Percentiles rank a stretch among this genome's conserved stretches.
These are phyloP conservation scores for Leuctra nigra DNA, from an alignment of 2,888 invertebrate genomes.

Conservation along the genomic window DNA sequence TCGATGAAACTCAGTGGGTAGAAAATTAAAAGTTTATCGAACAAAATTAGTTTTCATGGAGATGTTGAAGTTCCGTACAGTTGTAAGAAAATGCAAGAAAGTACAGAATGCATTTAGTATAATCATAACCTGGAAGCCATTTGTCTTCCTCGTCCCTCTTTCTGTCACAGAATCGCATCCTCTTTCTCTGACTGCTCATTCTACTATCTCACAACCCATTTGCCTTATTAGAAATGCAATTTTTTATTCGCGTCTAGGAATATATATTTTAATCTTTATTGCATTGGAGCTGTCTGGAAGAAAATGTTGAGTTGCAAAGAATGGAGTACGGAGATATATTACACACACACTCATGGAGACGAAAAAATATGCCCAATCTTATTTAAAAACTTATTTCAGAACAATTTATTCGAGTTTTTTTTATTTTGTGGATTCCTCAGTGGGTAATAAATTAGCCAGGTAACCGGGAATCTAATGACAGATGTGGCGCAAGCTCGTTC, in stretches of 20 bases:
- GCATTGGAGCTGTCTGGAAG: conserved; percentile 8
- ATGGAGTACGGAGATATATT: not conserved
- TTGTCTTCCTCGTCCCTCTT: too few relatives aligned
- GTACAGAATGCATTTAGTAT: too few relatives aligned
- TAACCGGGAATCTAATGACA: conserved; percentile 11
- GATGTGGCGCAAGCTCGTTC: conserved; percentile 9
- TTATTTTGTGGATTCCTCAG: conserved; percentile 11
- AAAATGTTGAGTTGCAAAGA: not conserved
- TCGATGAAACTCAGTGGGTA: too few relatives aligned
- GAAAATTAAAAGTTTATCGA: too few relatives aligned
- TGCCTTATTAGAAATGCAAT: conserved; percentile 14
- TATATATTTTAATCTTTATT: conserved; percentile 14
- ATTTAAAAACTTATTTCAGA: conserved; percentile 19
- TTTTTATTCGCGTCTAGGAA: not conserved
- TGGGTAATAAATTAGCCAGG: conserved; percentile 8
- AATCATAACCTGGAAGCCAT: too few relatives aligned
- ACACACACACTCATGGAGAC: not conserved
- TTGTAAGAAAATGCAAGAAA: too few relatives aligned
- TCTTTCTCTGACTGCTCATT: not conserved
- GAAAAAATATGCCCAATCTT: conserved; percentile 11
- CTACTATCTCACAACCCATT: not conserved
- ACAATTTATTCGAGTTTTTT: conserved; percentile 16
- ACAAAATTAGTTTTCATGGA: too few relatives aligned
- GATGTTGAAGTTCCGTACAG: too few relatives aligned
- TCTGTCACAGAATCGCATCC: too few relatives aligned